These are phyloP conservation scores for Corapipo altera DNA, from an alignment of 2,113 vertebrate genomes.

Conservation along the genomic window DNA sequence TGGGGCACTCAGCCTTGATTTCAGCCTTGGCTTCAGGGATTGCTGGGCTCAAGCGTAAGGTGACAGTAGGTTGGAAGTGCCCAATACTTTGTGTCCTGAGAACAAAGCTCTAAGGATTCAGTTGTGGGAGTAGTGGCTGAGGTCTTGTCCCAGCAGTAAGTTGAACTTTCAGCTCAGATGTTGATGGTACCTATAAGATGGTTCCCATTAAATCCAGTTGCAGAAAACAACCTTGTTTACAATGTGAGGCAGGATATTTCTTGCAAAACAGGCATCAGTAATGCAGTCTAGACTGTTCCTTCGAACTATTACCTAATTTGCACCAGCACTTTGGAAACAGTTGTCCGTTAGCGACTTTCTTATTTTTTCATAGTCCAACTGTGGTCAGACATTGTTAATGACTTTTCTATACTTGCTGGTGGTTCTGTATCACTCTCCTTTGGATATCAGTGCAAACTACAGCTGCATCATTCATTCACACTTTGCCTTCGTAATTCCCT, in stretches of 20 bases:
- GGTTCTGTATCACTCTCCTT: background rate
- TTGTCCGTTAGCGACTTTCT: background rate
- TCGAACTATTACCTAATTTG: background rate
- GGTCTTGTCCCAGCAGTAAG: background rate
- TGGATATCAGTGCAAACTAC: background rate
- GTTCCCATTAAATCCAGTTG: background rate
- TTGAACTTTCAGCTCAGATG: background rate
- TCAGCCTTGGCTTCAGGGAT: rapidly evolving
- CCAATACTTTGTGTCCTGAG: rapidly evolving
- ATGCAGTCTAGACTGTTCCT: background rate
- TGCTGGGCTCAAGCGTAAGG: background rate
- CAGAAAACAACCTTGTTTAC: background rate
- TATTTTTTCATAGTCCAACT: background rate
- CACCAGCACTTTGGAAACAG: background rate
- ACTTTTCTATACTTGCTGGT: background rate
- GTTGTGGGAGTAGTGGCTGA: background rate
- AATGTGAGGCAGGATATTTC: background rate
- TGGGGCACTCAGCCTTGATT: rapidly evolving
- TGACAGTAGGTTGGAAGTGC: rapidly evolving
- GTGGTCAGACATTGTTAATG: background rate
- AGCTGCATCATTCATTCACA: background rate
- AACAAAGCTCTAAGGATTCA: background rate
- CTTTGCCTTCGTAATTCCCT: background rate
- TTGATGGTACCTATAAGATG: rapidly evolving
- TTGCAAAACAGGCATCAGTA: background rate